Evolutionary conservation across 2,888 invertebrate species (phyloP).

Genomic region (Plebejus melissa): DNA sequence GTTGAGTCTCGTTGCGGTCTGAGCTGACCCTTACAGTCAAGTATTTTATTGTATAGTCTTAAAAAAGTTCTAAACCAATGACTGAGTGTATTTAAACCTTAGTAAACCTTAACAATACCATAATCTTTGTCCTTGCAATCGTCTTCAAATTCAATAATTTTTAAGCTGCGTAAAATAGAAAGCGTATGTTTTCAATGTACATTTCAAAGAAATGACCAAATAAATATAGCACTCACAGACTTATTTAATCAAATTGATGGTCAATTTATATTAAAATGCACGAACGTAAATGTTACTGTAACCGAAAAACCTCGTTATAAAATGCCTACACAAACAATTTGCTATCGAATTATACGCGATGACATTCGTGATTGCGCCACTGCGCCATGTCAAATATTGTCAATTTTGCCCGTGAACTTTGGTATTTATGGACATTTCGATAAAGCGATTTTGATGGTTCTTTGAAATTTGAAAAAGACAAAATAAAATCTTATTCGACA

Average conservation of each 20-base stretch:
- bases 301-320: slow-evolving; percentile 23
- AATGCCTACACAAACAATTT: slow-evolving; percentile 22
- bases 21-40: too few relatives aligned
- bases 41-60: too few relatives aligned
- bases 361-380: not conserved
- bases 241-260: not conserved
- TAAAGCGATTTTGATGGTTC: not conserved
- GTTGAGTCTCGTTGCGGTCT: too few relatives aligned
- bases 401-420: slow-evolving; percentile 10
- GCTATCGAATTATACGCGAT: not conserved
- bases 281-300: slow-evolving; percentile 11
- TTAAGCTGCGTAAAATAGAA: not conserved
- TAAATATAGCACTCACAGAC: not conserved
- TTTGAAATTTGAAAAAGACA: too few relatives aligned
- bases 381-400: slow-evolving; percentile 11
- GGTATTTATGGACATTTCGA: not conserved
- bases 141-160: not conserved
- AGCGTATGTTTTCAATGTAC: not conserved
- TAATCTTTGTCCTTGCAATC: too few relatives aligned
- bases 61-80: too few relatives aligned
- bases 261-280: slow-evolving; percentile 11
- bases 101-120: too few relatives aligned
- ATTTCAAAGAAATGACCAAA: not conserved
- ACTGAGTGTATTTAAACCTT: too few relatives aligned
- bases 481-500: not conserved